Evolutionary conservation across 2,888 invertebrate genomes (phyloP).

Genomic region (Apamea epomidion): DNA sequence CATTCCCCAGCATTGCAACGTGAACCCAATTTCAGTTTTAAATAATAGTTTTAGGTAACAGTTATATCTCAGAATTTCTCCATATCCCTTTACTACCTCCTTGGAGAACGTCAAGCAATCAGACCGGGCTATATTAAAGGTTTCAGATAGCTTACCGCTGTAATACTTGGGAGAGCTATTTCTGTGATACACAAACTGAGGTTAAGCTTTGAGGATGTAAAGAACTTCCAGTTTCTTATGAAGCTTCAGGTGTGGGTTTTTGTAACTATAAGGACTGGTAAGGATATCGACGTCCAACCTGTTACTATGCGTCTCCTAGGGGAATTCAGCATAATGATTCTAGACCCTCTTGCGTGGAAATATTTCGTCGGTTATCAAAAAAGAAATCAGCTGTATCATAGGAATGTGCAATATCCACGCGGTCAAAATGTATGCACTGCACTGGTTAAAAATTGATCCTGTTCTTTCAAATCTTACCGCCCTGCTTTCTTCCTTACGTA

Average conservation of each 20-base stretch:
- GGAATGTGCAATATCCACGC: too few relatives aligned
- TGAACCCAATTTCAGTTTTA: slow-evolving; percentile 10
- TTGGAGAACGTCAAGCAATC: slow-evolving; percentile 26
- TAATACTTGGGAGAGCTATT: neutral
- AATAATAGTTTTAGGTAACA: neutral
- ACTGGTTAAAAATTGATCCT: too few relatives aligned
- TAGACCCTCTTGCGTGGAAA: too few relatives aligned
- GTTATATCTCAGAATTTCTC: slow-evolving; percentile 2
- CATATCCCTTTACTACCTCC: slow-evolving; percentile 9
- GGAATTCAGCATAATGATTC: too few relatives aligned
- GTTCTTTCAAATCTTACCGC: too few relatives aligned
- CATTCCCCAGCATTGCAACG: neutral
- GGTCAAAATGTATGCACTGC: too few relatives aligned
- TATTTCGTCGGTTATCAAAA: too few relatives aligned
- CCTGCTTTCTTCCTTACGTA: neutral
- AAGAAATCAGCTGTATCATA: too few relatives aligned
- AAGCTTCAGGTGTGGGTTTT: neutral
- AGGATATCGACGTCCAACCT: too few relatives aligned
- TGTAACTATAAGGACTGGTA: neutral
- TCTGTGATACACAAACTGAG: neutral
- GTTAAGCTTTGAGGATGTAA: neutral
- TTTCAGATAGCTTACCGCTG: neutral
- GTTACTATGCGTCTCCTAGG: too few relatives aligned
- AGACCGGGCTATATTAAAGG: slow-evolving; percentile 8
- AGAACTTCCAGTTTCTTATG: too few relatives aligned